Base-by-base conservation (phyloP, 2,113 vertebrate genomes). In the Oplegnathus fasciatus region DNA sequence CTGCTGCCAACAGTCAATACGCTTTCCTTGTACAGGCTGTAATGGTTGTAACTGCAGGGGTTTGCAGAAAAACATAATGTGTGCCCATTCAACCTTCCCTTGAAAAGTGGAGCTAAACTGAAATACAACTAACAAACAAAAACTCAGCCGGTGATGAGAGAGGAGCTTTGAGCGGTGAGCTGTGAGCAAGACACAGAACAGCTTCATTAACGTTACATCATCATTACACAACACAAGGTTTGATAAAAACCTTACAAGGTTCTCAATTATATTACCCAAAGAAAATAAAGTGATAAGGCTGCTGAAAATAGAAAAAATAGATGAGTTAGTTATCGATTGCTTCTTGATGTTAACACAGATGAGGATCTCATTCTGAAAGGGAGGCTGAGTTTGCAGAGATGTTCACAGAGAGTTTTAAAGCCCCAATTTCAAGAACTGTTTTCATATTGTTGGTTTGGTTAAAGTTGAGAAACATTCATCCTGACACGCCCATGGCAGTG, bases 301-400 rank as follows among this genome's bases (percentile, higher is more conserved):
- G 44, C 2, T 14, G 58, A 75, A 52, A 75, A 65, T 18, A 69
- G 3, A 46, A 62, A 60, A 88, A 79, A 22, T 4, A 76, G 46
- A 82, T 62, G 70, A 67, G n/a, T 5, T 9, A 60, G 28, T 66
- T 61, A 78, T 57, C 0, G 26, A 68, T 79, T 2, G 6, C 37
- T 40, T 44, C 26, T n/a, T n/a, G 9, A 22, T 55, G 26, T 54
- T 48, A 20, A 46, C 65, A 71, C 48, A 50, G n/a, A 40, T 0
- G 50, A 85, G 30, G 50, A 54, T 24, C 42, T 67, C 64, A 30
- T 60, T 79, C 65, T 68, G 76, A 73, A 72, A 67, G 1, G 28
- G 44, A 69, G 42, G 22, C 62, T 40, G 28, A 28, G 60, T 70
- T 61, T n/a, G 54, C 52, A 32, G 26, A 4, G n/a, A 55, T 30